These are phyloP conservation scores for Dendrocopos noguchii DNA, from an alignment of 2,113 vertebrate genomes.

Conservation along the genomic window DNA sequence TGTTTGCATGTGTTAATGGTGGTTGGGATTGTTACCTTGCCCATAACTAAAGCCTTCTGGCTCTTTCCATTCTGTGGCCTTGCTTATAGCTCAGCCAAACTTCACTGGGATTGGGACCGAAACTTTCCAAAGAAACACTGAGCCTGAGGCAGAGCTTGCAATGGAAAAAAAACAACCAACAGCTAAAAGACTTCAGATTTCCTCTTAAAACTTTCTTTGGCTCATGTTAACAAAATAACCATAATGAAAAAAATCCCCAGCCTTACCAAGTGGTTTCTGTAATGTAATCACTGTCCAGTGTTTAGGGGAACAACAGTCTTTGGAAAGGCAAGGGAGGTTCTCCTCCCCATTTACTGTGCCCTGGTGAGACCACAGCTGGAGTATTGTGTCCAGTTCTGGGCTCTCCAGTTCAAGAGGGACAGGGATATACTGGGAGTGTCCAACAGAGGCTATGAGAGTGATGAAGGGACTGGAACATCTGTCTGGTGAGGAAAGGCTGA, in stretches of 20 bases:
- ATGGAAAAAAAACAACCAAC: neutral
- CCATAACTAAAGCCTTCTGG: neutral
- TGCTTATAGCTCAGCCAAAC: conserved; percentile 7
- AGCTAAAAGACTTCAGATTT: conserved; percentile 11
- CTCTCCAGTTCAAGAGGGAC: no score
- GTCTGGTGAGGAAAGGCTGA: no score
- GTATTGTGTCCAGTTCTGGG: no score
- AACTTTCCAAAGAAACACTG: conserved; percentile 26
- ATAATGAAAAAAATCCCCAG: neutral
- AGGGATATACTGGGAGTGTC: no score
- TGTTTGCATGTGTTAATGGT: neutral
- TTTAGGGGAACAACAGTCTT: neutral
- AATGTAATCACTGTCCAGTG: neutral
- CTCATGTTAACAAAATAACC: neutral
- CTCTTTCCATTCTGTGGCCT: conserved; percentile 12
- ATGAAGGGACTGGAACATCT: no score
- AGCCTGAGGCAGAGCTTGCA: conserved; percentile 7
- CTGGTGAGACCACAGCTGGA: no score
- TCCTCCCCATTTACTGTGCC: no score
- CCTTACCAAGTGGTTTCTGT: neutral
- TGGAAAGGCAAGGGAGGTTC: neutral
- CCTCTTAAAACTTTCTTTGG: conserved; percentile 8
- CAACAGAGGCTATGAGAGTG: no score
- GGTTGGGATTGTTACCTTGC: neutral
- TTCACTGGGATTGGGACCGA: neutral